Percentiles rank a stretch among this genome's conserved stretches.
Conservation (phyloP, 2,797 vertebrate genomes). For the Melanotaenia trifasciata region DNA sequence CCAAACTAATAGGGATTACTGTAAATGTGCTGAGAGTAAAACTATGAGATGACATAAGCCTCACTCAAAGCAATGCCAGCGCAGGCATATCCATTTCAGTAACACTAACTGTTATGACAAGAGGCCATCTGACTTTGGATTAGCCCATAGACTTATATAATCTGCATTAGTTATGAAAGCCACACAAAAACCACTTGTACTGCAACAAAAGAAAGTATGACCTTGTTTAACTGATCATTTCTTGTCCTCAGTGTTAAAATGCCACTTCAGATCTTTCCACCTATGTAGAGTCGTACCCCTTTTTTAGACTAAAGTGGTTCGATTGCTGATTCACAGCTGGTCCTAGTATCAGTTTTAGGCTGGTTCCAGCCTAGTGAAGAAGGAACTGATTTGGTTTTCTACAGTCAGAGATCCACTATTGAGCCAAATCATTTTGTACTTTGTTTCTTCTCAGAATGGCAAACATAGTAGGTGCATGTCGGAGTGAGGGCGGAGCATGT, state of each 20-base stretch:
- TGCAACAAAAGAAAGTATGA: neutral
- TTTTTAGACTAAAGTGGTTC: too few species aligned
- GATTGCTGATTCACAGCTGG: too few species aligned
- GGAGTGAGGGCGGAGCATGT: too few species aligned
- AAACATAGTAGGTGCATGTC: too few species aligned
- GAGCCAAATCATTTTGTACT: too few species aligned
- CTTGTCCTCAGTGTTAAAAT: neutral
- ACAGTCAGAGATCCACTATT: too few species aligned
- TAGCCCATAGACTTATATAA: slow-evolving; percentile 48
- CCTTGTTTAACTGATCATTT: neutral
- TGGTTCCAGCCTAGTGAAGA: too few species aligned
- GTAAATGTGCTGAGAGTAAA: slow-evolving; percentile 54
- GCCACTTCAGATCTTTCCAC: neutral
- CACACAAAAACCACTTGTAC: slow-evolving; percentile 41
- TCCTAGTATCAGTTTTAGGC: too few species aligned
- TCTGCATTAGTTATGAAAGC: slow-evolving; percentile 37
- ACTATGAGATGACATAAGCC: slow-evolving; percentile 63
- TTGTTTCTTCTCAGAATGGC: too few species aligned
- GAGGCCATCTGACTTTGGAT: slow-evolving; percentile 51
- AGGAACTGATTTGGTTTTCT: too few species aligned
- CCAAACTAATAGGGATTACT: slow-evolving; percentile 44
- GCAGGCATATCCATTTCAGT: slow-evolving; percentile 43
- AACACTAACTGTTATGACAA: slow-evolving; percentile 66
- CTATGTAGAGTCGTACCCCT: too few species aligned
- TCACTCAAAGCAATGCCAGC: slow-evolving; percentile 51